Evolutionary conservation across 2,113 vertebrate species (phyloP), one percentile per base, ranked within the genome.

Genomic region (Gobius niger): DNA sequence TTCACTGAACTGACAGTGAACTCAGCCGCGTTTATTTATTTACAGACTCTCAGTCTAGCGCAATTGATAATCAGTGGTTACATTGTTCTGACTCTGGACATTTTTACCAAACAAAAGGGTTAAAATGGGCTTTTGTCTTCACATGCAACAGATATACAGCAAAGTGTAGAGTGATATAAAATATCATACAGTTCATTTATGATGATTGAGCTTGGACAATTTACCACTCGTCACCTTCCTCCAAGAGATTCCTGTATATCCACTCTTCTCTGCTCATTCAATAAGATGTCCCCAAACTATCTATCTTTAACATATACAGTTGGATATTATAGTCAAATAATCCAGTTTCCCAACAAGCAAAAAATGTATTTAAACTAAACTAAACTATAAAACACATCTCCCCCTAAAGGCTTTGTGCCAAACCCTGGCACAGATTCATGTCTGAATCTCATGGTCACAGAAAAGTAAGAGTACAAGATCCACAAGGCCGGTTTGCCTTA

Each of bases 1-100:
- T 80, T 42, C 24, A 34, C 65, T 90, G 80, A 91, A 90, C 85
- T 90, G 46, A 0, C 9, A 47, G 50, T 88, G 82, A 91, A 89
- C 87, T 84, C 52, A 53, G 56, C 65, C 50, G 8, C 40, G 71
- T 61, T n/a, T 67, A 74, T 85, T 74, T 83, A 81, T 77, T 87
- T 75, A 63, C 61, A 69, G 18, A 71, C 46, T 47, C 6, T 49
- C 47, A 47, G 49, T 40, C 57, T 19, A 47, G 15, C 57, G 49
- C 34, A 50, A 46, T 65, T 11, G 9, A 0, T 75, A 44, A 15
- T 69, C 41, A 42, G 41, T 63, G 44, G 40, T 51, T 61, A 47
- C 59, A 34, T 63, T 61, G 16, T 76, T 72, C 49, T 62, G 47
- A 3, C 46, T 63, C 47, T 42, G 44, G 49, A 78, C 66, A 5